Base-by-base conservation (phyloP, 2,797 vertebrate species). In the Poecilia velifera region DNA sequence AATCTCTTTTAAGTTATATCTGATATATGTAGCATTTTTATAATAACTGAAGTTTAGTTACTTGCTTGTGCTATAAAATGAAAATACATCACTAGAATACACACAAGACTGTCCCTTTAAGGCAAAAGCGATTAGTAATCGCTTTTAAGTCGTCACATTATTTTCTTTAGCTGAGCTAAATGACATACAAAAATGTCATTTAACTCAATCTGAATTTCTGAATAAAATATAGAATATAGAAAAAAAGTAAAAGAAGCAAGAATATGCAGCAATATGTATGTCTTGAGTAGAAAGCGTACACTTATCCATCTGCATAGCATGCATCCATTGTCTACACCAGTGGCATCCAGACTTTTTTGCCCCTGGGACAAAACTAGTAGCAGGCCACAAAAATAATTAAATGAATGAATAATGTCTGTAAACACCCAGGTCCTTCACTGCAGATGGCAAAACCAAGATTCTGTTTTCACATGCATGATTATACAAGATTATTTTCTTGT, bases 361-460 rank as follows among this genome's bases (percentile, higher is more conserved):
- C 7, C 2, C 2, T 53, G 0, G 2, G 22, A 2, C 51, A 53
- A 53, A 53, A 25, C 7, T 25, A 3, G 51, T 10, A 1, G 7
- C 8, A 53, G 6, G 51, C 51, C 51, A 53, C 51, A 53, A 25
- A 53, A 53, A 25, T 53, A 22, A 53, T 53, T 53, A 53, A 53
- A 25, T 53, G 20, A 53, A 9, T 25, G 51, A 25, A 53, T 53
- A 25, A 53, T 76, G 31, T 84, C 85, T 89, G 57, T 70, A 72
- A 47, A 76, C 7, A 53, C 8, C 36, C 53, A 16, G 41, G 28
- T 80, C 31, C 49, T 36, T 80, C 66, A 64, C 51, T n/a, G 81
- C 76, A 77, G 72, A 83, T 72, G 72, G 31, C 25, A 46, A 73
- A 83, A 76, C 74, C 82, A 82, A 82, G 73, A 72, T 74, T 55